Percentiles rank a stretch among this genome's conserved stretches.
These are phyloP conservation scores for Diachasma alloeum DNA, from an alignment of 1,140 invertebrate genomes.

Conservation along the genomic window DNA sequence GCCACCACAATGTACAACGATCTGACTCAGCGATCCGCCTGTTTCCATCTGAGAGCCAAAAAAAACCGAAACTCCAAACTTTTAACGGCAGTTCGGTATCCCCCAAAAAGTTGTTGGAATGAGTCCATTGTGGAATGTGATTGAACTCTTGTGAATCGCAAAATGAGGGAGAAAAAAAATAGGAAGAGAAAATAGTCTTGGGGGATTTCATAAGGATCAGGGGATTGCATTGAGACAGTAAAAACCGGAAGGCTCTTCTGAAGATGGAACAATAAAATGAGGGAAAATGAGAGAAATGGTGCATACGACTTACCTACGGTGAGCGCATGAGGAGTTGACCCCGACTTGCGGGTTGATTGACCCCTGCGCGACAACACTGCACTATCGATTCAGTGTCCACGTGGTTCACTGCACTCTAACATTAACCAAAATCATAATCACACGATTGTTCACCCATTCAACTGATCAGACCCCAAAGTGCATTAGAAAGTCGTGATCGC, in stretches of 20 bases:
- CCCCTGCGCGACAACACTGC: slow-evolving; percentile 61
- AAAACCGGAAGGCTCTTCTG: too few relatives aligned
- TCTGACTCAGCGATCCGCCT: background rate
- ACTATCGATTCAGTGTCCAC: slow-evolving; percentile 61
- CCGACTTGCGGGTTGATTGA: slow-evolving; percentile 58
- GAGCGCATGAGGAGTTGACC: slow-evolving; percentile 54
- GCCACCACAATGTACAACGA: background rate
- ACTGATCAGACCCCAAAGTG: background rate
- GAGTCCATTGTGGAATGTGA: background rate
- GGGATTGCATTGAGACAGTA: background rate
- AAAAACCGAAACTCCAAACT: background rate
- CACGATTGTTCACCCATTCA: background rate
- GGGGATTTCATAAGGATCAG: background rate
- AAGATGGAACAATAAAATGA: background rate
- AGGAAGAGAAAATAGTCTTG: background rate
- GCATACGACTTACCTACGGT: slow-evolving; percentile 36
- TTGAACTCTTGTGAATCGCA: background rate
- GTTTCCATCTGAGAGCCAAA: background rate
- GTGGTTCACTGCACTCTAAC: slow-evolving; percentile 57
- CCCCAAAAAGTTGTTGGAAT: background rate
- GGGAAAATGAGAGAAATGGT: background rate
- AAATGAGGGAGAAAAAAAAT: background rate
- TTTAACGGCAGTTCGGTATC: background rate
- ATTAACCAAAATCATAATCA: background rate
- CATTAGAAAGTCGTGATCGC: background rate